phyloP scores from a whole-genome alignment of 2,888 invertebrate species.

The Dasypogon diadema region DNA sequence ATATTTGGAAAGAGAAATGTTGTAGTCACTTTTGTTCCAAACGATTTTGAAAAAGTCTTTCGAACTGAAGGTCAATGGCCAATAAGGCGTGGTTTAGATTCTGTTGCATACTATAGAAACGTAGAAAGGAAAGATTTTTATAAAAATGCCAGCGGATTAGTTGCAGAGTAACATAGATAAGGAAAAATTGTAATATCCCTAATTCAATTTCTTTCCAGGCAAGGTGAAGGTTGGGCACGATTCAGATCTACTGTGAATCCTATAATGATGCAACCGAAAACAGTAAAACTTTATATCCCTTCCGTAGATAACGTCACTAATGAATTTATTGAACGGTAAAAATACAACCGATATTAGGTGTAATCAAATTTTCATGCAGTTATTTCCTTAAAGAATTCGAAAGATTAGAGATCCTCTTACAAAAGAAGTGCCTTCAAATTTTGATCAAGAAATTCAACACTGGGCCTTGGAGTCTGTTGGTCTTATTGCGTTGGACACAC shows the following conservation, averaged over 20 bases:
- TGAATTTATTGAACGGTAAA: conserved; percentile 64
- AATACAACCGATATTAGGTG: no score
- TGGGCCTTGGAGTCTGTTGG: conserved; percentile 73
- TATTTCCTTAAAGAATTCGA: conserved; percentile 61
- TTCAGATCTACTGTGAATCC: not conserved
- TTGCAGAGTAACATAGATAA: conserved; percentile 58
- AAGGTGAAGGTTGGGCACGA: conserved; percentile 70
- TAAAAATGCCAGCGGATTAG: conserved; percentile 58
- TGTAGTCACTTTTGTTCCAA: conserved; percentile 69
- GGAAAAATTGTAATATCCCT: not conserved
- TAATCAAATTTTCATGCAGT: conserved; percentile 16
- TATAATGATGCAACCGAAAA: conserved; percentile 50
- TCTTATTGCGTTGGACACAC: conserved; percentile 67
- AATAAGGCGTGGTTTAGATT: conserved; percentile 63
- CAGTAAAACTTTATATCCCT: conserved; percentile 70
- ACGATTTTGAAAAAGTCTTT: conserved; percentile 69
- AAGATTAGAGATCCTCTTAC: conserved; percentile 61
- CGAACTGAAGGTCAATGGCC: conserved; percentile 68
- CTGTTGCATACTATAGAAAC: conserved; percentile 65
- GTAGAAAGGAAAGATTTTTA: conserved; percentile 60
- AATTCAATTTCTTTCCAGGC: conserved; percentile 63
- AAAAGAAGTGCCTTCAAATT: conserved; percentile 67
- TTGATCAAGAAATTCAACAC: conserved; percentile 70
- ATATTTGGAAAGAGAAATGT: conserved; percentile 60
- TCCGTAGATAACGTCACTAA: conserved; percentile 70